phyloP scores from a whole-genome alignment of 53 echinoderm and acorn worm genomes.

The Antedon mediterranea region DNA sequence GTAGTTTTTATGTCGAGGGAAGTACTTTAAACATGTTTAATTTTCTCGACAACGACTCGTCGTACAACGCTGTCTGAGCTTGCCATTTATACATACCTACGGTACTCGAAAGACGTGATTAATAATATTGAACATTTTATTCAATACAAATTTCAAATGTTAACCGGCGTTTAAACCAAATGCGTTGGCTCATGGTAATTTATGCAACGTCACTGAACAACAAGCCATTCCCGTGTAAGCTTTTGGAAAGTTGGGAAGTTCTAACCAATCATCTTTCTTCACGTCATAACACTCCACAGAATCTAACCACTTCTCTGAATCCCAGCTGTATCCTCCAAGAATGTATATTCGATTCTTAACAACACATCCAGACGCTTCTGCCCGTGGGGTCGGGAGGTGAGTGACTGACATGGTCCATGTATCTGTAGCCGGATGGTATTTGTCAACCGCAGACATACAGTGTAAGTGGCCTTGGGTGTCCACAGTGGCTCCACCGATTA shows the following conservation, averaged over 20 bases:
- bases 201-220: conserved; percentile 53
- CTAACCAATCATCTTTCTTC: conserved; percentile 41
- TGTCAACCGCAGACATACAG: conserved; percentile 48
- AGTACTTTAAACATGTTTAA: no score
- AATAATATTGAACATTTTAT: no score
- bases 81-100: no score
- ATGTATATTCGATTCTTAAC: conserved; percentile 49
- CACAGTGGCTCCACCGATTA: conserved; percentile 60
- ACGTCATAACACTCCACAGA: conserved; percentile 64
- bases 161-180: no score
- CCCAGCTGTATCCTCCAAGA: conserved; percentile 89
- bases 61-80: no score
- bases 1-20: no score
- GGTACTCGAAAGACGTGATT: no score
- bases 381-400: conserved; percentile 43
- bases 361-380: conserved; percentile 57
- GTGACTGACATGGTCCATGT: conserved; percentile 43
- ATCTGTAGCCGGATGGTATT: conserved; percentile 51
- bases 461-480: conserved; percentile 25
- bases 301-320: conserved; percentile 53
- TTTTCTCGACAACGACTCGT: no score
- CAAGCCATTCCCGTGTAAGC: conserved; percentile 69
- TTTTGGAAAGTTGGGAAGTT: conserved; percentile 38
- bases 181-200: conserved; percentile 13
- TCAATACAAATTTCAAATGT: no score